Percentiles rank a stretch among this genome's conserved stretches.
Evolutionary conservation across 2,888 invertebrate genomes (phyloP).

Genomic region (Noctua pronuba): DNA sequence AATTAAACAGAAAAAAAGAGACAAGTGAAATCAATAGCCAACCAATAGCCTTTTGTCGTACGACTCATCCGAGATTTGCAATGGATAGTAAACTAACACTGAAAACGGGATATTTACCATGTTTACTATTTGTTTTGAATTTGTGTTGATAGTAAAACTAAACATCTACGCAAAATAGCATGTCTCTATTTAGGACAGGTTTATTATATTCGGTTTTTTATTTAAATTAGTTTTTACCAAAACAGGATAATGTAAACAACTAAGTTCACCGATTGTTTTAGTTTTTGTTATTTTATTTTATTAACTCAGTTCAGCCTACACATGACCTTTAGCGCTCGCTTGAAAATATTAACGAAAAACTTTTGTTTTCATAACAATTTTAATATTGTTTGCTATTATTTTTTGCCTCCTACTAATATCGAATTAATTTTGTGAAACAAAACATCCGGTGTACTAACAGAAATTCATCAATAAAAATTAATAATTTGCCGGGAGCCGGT

Average conservation of each 20-base stretch:
- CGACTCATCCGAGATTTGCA: not conserved
- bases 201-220: not conserved
- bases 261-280: not conserved
- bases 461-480: not conserved
- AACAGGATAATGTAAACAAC: conserved; percentile 1
- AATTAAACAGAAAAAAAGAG: no score
- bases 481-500: not conserved
- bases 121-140: no score
- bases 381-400: not conserved
- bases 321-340: conserved; percentile 1
- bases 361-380: not conserved
- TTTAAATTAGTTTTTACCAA: conserved; percentile 1
- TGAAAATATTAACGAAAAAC: not conserved
- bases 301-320: conserved; percentile 10
- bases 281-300: conserved; percentile 1
- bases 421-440: conserved; percentile 7
- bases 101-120: no score
- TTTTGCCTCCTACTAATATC: not conserved
- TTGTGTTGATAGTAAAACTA: not conserved
- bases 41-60: not conserved
- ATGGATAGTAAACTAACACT: no score
- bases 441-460: not conserved
- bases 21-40: no score
- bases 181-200: not conserved
- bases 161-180: not conserved